Percentiles rank a stretch among this genome's conserved stretches.
Evolutionary conservation across 2,113 vertebrate genomes (phyloP).

Genomic region (Illadopsis cleaveri): DNA sequence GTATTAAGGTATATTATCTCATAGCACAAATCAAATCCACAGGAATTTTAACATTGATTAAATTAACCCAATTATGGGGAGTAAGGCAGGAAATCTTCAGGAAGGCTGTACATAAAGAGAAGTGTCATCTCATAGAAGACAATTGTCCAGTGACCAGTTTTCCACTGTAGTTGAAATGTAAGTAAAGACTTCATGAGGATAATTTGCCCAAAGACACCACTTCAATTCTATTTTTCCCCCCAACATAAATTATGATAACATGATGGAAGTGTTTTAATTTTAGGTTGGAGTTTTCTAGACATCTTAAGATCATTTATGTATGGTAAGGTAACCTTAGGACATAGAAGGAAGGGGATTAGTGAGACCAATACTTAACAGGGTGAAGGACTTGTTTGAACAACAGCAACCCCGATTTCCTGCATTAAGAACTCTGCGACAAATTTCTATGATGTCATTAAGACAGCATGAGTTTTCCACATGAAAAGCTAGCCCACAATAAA

Average conservation of each 20-base stretch:
- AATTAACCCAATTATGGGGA: not conserved
- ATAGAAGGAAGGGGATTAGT: not conserved
- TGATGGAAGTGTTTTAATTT: not conserved
- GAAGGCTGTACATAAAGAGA: not conserved
- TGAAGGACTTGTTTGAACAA: not conserved
- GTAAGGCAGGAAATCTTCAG: not conserved
- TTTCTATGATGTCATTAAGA: not conserved
- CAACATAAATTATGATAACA: not conserved
- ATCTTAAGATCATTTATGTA: not conserved
- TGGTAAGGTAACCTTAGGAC: not conserved
- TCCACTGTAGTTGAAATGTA: not conserved
- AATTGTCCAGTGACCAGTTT: not conserved
- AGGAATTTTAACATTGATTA: not conserved
- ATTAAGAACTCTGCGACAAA: not conserved
- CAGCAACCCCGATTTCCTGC: rapidly evolving
- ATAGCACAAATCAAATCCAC: not conserved
- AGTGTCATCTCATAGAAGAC: not conserved
- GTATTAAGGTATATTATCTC: not conserved
- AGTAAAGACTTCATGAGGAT: not conserved
- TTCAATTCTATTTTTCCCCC: not conserved
- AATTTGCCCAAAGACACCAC: not conserved
- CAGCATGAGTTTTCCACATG: not conserved
- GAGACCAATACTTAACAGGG: not conserved
- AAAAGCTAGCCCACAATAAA: not conserved
- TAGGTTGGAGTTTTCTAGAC: not conserved